phyloP scores from a whole-genome alignment of 2,888 invertebrate species.

The Melanophora roralis region DNA sequence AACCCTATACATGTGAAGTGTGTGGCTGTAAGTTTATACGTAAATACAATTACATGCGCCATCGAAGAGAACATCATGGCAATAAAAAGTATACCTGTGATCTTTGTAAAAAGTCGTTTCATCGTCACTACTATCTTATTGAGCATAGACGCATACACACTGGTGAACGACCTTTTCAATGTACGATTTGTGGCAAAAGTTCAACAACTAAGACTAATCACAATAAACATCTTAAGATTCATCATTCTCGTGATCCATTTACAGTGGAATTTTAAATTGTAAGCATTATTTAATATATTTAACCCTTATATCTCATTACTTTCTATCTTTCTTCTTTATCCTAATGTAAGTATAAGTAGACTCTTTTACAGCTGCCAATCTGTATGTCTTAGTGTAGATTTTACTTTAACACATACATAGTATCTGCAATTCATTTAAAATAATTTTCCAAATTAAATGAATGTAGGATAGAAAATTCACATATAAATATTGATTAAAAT shows the following conservation, averaged over 20 bases:
- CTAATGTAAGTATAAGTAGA: conserved; percentile 43
- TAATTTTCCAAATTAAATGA: conserved; percentile 24
- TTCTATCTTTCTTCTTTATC: background rate
- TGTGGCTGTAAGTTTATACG: conserved; percentile 93
- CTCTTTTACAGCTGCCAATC: background rate
- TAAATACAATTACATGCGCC: conserved; percentile 91
- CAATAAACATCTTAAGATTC: conserved; percentile 92
- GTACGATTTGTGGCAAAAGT: conserved; percentile 92
- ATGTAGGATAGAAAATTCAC: conserved; percentile 48
- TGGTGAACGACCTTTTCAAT: conserved; percentile 86
- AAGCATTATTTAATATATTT: conserved; percentile 11
- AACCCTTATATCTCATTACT: too few relatives aligned
- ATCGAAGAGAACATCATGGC: conserved; percentile 89
- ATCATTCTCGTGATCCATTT: conserved; percentile 91
- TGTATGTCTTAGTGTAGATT: conserved; percentile 22
- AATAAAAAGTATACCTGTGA: conserved; percentile 88
- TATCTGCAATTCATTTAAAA: conserved; percentile 23
- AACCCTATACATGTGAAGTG: conserved; percentile 91
- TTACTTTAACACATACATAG: conserved; percentile 13
- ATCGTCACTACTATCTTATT: conserved; percentile 90
- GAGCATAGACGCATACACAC: conserved; percentile 92
- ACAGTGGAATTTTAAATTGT: conserved; percentile 83
- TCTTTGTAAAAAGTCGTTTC: conserved; percentile 88
- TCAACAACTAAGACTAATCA: conserved; percentile 94
- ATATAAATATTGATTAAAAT: conserved; percentile 35